Conservation (phyloP, 2,797 vertebrate genomes). For the Hemitrygon akajei region DNA sequence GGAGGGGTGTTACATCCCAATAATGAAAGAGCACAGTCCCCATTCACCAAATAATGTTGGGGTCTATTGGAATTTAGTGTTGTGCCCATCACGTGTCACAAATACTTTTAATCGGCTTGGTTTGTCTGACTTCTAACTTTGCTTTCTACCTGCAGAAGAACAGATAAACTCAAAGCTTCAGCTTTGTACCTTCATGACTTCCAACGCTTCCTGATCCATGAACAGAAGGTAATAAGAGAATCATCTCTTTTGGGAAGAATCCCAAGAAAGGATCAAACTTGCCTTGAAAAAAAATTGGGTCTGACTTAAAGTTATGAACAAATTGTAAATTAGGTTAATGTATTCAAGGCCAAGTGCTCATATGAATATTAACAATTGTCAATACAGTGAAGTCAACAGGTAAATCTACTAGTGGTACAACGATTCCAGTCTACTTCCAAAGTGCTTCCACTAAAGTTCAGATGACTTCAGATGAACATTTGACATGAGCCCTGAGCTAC, state of each 20-base stretch:
- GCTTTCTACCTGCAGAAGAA: slow-evolving; percentile 63
- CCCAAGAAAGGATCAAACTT: not conserved
- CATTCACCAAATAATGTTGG: not conserved
- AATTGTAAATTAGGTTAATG: not conserved
- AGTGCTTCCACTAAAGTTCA: not conserved
- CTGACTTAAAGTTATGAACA: not conserved
- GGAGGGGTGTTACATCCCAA: not conserved
- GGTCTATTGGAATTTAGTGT: not conserved
- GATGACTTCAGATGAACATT: not conserved
- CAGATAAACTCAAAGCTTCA: slow-evolving; percentile 79
- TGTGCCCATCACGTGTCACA: not conserved
- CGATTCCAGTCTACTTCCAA: too few relatives aligned
- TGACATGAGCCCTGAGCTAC: not conserved
- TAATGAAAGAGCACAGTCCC: not conserved
- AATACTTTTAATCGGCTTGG: not conserved
- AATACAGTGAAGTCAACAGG: not conserved
- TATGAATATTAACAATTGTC: not conserved
- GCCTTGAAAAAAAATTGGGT: not conserved
- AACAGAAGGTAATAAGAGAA: slow-evolving; percentile 71
- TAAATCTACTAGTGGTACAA: not conserved
- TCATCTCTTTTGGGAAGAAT: not conserved
- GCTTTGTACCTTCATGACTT: slow-evolving; percentile 82
- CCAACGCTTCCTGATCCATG: slow-evolving; percentile 80
- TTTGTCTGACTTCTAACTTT: not conserved
- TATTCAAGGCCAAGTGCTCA: not conserved